phyloP scores from a whole-genome alignment of 2,888 invertebrate genomes.

The Papilio protenor region DNA sequence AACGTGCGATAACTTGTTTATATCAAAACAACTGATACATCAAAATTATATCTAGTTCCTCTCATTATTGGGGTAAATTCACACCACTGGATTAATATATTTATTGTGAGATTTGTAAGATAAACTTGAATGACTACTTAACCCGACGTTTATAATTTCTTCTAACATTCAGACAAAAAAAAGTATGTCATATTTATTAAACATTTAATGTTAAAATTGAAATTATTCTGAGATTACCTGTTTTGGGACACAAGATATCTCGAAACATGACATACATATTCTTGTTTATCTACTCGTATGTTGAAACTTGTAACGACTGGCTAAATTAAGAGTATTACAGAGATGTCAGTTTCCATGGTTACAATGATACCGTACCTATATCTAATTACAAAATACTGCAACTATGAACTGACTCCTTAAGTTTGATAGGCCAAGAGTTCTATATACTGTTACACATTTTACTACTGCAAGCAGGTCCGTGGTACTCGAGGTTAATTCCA shows the following conservation, averaged over 20 bases:
- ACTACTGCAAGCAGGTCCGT: too few species aligned
- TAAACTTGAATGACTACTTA: neutral
- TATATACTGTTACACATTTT: too few species aligned
- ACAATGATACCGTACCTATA: neutral
- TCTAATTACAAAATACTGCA: neutral
- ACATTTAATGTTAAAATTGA: slow-evolving; percentile 1
- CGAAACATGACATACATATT: slow-evolving; percentile 15
- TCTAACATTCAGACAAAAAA: too few species aligned
- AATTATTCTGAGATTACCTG: slow-evolving; percentile 11
- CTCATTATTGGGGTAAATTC: neutral
- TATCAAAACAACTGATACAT: slow-evolving; percentile 24
- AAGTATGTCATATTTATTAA: neutral
- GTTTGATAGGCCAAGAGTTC: too few species aligned
- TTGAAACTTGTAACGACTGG: neutral
- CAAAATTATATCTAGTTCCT: neutral
- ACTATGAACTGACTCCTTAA: too few species aligned
- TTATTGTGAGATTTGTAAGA: neutral
- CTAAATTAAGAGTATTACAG: neutral
- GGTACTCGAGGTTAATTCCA: too few species aligned
- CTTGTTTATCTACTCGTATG: neutral
- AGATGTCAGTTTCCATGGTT: neutral
- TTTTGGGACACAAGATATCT: slow-evolving; percentile 17
- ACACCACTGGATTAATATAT: neutral
- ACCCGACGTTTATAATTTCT: neutral
- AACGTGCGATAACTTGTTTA: slow-evolving; percentile 10